Base-by-base conservation (phyloP, 2,113 vertebrate species). In the Gasterosteus nipponicus region DNA sequence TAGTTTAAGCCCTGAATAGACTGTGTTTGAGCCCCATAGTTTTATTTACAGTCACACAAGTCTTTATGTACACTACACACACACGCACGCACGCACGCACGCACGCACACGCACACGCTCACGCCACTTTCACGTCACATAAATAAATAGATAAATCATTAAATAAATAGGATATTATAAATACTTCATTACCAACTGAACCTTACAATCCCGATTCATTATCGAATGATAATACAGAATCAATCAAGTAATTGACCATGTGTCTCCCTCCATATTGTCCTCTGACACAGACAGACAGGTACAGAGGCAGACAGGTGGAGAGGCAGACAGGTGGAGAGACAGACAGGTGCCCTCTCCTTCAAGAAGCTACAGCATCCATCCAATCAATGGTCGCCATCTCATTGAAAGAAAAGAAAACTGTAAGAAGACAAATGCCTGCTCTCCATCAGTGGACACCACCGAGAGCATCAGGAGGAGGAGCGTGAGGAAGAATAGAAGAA, bases 11-110 rank as follows among this genome's bases (percentile, higher is more conserved):
- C 92, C 92, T 92, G 88, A 92, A 91, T 83, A 85, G 86, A 87
- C 86, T 83, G 88, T 90, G 86, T 90, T 88, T 84, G 80, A 92
- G 90, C 92, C 92, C 92, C 88, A 86, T 91, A 16, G 22, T 82
- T 86, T 80, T 88, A 92, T 90, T 84, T 90, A 90, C 92, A 93
- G 78, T 75, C 87, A 92, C 86, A 92, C 87, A 85, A 80, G 88
- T 86, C 88, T 86, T 63, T 76, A 81, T 86, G 78, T 87, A 79
- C 86, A 86, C 71, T 51, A 64, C 78, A 81, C 82, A 81, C 81
- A 65, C 62, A 26, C 74, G 54, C 80, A 78, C 75, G 38, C 49
- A 59, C 57, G 3, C 66, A 59, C 77, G 14, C 63, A 54, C 66
- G 18, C 31, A 58, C 73, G 1, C 73, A 35, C 63, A 51, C 75